Evolutionary conservation across 2,888 invertebrate species (phyloP).

Genomic region (Bombylius major): DNA sequence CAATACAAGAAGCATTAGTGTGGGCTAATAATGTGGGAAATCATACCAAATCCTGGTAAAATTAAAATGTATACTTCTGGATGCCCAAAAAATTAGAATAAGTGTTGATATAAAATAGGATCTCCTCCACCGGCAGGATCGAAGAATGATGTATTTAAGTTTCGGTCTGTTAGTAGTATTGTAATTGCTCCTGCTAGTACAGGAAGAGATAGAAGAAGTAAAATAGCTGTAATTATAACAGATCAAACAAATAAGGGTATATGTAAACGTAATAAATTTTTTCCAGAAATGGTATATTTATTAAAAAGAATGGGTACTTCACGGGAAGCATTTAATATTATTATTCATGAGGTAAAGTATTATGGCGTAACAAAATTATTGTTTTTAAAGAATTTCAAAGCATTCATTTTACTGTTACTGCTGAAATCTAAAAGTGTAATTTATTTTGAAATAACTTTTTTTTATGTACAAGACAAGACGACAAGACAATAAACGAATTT

Average conservation of each 20-base stretch:
- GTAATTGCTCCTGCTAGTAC: conserved; percentile 71
- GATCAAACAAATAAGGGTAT: conserved; percentile 71
- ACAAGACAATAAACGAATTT: too few species aligned
- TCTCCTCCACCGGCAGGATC: conserved; percentile 69
- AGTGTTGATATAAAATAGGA: conserved; percentile 67
- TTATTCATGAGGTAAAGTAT: conserved; percentile 47
- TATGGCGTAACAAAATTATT: conserved; percentile 17
- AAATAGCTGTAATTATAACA: conserved; percentile 50
- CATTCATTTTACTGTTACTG: too few species aligned
- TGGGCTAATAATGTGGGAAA: conserved; percentile 64
- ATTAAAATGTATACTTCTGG: conserved; percentile 81
- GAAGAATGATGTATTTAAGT: conserved; percentile 71
- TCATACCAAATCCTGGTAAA: conserved; percentile 70
- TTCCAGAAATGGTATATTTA: conserved; percentile 88
- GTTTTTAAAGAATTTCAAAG: background rate
- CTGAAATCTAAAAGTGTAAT: background rate
- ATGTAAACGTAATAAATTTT: conserved; percentile 65
- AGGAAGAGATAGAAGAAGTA: conserved; percentile 56
- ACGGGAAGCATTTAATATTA: conserved; percentile 79
- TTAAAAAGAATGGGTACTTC: conserved; percentile 81
- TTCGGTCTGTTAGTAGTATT: conserved; percentile 65
- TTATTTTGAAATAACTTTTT: background rate
- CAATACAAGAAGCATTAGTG: conserved; percentile 84
- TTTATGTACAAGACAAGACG: too few species aligned
- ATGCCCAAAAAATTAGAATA: conserved; percentile 82